phyloP scores from a whole-genome alignment of 2,888 invertebrate species.

The Dendrolimus houi region DNA sequence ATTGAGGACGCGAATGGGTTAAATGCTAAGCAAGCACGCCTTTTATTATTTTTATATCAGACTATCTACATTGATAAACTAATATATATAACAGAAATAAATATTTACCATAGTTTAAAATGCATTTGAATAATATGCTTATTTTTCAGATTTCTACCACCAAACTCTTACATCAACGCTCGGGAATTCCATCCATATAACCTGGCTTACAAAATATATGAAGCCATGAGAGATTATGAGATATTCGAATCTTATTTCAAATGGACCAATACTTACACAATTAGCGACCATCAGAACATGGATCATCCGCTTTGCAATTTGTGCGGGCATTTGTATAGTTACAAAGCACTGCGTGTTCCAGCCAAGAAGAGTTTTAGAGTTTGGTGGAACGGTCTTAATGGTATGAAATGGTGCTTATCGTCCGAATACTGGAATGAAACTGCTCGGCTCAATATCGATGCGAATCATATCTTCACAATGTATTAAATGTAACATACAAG shows the following conservation, averaged over 20 bases:
- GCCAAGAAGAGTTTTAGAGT: constrained; percentile 29
- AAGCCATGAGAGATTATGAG: constrained; percentile 20
- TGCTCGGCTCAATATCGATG: constrained; percentile 16
- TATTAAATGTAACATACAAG: constrained; percentile 8
- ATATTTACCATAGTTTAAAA: too few relatives aligned
- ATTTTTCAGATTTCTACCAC: constrained; percentile 38
- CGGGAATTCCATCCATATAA: constrained; percentile 34
- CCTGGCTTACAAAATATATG: constrained; percentile 34
- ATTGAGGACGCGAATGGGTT: too few relatives aligned
- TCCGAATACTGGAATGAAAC: constrained; percentile 28
- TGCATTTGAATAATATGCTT: not conserved
- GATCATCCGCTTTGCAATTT: constrained; percentile 37
- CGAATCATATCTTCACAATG: constrained; percentile 15
- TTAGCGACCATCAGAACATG: constrained; percentile 11
- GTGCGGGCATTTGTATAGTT: constrained; percentile 31
- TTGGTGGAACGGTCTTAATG: constrained; percentile 42
- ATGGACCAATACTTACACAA: constrained; percentile 45
- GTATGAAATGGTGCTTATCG: constrained; percentile 38
- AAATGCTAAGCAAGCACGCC: too few relatives aligned
- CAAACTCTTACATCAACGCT: constrained; percentile 45
- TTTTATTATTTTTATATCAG: too few relatives aligned
- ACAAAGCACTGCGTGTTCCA: constrained; percentile 9
- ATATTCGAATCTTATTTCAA: constrained; percentile 35
- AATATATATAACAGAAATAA: too few relatives aligned
- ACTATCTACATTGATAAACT: too few relatives aligned